Evolutionary conservation across 1,140 invertebrate species (phyloP), one percentile per base, ranked within the genome.

Genomic region (Myzus persicae): DNA sequence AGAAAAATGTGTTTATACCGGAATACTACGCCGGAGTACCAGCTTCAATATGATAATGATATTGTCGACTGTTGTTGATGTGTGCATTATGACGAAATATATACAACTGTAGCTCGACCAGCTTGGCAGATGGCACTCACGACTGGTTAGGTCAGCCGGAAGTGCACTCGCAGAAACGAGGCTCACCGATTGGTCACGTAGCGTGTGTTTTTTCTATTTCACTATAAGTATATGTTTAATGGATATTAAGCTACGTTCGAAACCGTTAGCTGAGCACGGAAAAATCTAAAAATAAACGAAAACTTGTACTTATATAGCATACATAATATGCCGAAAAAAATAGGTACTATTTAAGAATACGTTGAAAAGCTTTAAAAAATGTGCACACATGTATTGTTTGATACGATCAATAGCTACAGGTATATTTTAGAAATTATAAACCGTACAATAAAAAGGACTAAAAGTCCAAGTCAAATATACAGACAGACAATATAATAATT

Each of bases 1-100:
- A 26, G 44, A 89, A 89, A 89, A 89, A 89, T 89, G n/a, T 51
- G 46, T 89, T 51, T 51, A 5, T 89, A 38, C n/a, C 22, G 8
- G 87, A 46, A 46, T 85, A 81, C 36, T 38, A 42, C 40, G 40
- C 40, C 9, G 40, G 40, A 26, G 42, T 22, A 81, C 7, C 6
- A 81, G 20, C 8, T 20, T 36, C 38, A 82, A 44, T 44, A 40
- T 4, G 3, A 42, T 85, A 44, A 85, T 87, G 38, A 84, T 42
- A 48, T 51, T 48, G 20, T 48, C 46, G 46, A 48, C 18, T 67
- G 46, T 36, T 51, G 59, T 76, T n/a, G 59, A n/a, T 44, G 31
- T 46, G 31, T 38, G 76, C n/a, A 38, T 82, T 84, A 84, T 42
- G 82, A 42, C 24, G 24, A 40, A 42, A 84, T 42, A n/a, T 76